phyloP scores from a whole-genome alignment of 2,888 invertebrate genomes.

The Tryphoninae sp. region DNA sequence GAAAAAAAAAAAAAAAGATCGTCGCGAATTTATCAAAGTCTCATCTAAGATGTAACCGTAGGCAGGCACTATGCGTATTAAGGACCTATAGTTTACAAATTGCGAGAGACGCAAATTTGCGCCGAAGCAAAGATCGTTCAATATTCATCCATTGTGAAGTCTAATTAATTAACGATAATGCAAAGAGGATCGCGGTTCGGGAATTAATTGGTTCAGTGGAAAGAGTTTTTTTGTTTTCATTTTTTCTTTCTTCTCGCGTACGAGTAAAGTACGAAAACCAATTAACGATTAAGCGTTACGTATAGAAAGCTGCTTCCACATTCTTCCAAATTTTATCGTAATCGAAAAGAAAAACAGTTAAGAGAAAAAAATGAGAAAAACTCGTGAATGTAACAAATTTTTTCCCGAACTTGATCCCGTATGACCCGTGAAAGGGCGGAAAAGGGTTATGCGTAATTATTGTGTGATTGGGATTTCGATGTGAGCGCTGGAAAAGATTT shows the following conservation, averaged over 20 bases:
- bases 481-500: constrained; percentile 6
- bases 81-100: constrained; percentile 60
- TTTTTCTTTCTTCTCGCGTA: background rate
- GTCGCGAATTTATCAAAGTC: constrained; percentile 49
- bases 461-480: constrained; percentile 41
- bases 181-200: constrained; percentile 38
- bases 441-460: constrained; percentile 12
- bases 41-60: constrained; percentile 57
- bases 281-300: constrained; percentile 34
- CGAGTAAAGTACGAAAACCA: constrained; percentile 14
- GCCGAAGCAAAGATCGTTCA: constrained; percentile 16
- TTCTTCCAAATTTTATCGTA: constrained; percentile 50
- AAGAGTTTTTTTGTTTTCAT: constrained; percentile 20
- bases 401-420: constrained; percentile 42
- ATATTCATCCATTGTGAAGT: constrained; percentile 26
- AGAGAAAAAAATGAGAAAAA: background rate
- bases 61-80: constrained; percentile 59
- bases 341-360: constrained; percentile 9
- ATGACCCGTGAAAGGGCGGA: background rate
- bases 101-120: constrained; percentile 27
- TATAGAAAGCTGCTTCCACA: constrained; percentile 50
- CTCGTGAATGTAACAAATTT: constrained; percentile 36
- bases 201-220: constrained; percentile 51
- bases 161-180: constrained; percentile 7
- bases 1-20: constrained; percentile 5